These are phyloP conservation scores for Aplocera efformata DNA, from an alignment of 2,888 invertebrate genomes.

Conservation along the genomic window DNA sequence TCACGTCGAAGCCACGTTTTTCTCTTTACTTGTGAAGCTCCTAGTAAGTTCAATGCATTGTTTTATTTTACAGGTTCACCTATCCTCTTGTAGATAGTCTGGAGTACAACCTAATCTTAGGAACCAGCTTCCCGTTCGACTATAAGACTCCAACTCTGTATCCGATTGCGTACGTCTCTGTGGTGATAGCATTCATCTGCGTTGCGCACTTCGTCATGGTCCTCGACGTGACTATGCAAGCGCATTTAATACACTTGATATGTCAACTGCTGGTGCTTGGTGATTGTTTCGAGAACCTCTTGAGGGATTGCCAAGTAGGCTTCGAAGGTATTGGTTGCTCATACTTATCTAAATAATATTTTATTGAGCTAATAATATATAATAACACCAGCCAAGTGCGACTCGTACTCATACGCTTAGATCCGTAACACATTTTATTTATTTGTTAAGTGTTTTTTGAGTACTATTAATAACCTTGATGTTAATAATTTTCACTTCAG, in stretches of 20 bases:
- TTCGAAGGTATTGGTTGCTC: constrained; percentile 43
- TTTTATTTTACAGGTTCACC: constrained; percentile 58
- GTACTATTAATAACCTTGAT: too few species aligned
- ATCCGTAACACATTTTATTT: too few species aligned
- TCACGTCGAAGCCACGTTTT: too few species aligned
- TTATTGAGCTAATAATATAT: too few species aligned
- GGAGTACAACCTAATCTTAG: constrained; percentile 56
- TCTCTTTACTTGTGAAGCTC: too few species aligned
- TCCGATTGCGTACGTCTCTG: constrained; percentile 37
- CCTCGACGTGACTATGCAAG: constrained; percentile 56
- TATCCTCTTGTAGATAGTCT: constrained; percentile 58
- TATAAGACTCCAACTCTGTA: constrained; percentile 42
- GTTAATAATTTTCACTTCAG: too few species aligned
- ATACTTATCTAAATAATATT: too few species aligned
- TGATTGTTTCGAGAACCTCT: constrained; percentile 56
- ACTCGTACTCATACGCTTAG: too few species aligned
- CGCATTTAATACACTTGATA: constrained; percentile 52
- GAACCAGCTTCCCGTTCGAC: constrained; percentile 44
- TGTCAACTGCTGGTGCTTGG: constrained; percentile 57
- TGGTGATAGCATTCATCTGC: constrained; percentile 44
- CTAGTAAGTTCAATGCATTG: too few species aligned
- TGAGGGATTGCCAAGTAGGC: constrained; percentile 42
- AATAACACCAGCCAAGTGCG: too few species aligned
- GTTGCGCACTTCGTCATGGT: constrained; percentile 54
- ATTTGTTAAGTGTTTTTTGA: too few species aligned